phyloP scores from a whole-genome alignment of 2,797 vertebrate genomes.

The Gorsachius magnificus region DNA sequence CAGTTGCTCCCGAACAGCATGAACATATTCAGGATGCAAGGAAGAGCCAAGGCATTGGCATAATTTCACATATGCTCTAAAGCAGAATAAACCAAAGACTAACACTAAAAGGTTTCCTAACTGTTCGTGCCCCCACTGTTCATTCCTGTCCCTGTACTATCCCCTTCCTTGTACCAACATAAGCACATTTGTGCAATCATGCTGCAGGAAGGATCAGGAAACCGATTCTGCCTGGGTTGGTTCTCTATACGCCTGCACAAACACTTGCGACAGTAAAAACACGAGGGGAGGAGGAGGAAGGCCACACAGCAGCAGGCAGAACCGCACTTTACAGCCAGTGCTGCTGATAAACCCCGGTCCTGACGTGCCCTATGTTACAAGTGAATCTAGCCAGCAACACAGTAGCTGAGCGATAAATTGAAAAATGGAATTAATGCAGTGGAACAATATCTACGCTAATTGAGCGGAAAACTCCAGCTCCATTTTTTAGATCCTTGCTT shows the following conservation, averaged over 20 bases:
- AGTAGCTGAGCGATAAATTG: background rate
- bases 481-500: background rate
- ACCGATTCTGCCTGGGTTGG: background rate
- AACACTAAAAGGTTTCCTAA: background rate
- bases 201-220: background rate
- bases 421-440: background rate
- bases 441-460: background rate
- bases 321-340: background rate
- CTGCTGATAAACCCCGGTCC: background rate
- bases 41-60: background rate
- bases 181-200: background rate
- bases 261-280: background rate
- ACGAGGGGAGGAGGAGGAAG: background rate
- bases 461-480: background rate
- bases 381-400: background rate
- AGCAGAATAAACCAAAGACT: background rate
- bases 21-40: background rate
- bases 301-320: background rate
- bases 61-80: background rate
- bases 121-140: fast-evolving
- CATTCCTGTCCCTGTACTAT: background rate
- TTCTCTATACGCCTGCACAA: background rate
- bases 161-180: background rate
- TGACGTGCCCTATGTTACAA: fast-evolving
- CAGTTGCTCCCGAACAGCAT: background rate